Evolutionary conservation across 2,888 invertebrate genomes (phyloP).

Genomic region (Dasysyrphus albostriatus): DNA sequence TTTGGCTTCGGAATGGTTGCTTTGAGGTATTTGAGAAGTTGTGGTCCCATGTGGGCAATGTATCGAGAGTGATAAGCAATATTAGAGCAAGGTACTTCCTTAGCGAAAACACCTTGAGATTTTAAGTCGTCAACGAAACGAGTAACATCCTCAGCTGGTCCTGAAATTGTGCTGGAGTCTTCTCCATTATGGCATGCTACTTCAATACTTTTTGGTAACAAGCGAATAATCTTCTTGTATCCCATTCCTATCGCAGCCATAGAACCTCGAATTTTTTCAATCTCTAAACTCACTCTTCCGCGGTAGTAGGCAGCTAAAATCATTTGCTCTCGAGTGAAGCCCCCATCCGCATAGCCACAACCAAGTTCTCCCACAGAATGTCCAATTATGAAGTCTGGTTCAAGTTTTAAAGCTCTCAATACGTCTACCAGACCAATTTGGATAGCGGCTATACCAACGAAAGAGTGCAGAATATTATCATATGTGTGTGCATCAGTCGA

Average conservation of each 20-base stretch:
- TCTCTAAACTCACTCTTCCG: slow-evolving; percentile 90
- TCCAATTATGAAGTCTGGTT: slow-evolving; percentile 91
- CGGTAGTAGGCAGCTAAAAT: slow-evolving; percentile 93
- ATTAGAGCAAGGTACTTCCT: slow-evolving; percentile 93
- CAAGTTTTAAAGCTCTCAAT: slow-evolving; percentile 86
- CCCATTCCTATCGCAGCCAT: slow-evolving; percentile 95
- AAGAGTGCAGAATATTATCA: slow-evolving; percentile 88
- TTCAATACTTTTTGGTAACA: slow-evolving; percentile 91
- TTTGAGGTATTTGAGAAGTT: slow-evolving; percentile 87
- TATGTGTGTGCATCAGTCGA: slow-evolving; percentile 86
- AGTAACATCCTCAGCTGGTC: slow-evolving; percentile 89
- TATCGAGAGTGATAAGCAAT: slow-evolving; percentile 96
- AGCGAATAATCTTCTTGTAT: slow-evolving; percentile 85
- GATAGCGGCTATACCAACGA: slow-evolving; percentile 89
- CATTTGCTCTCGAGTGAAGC: slow-evolving; percentile 94
- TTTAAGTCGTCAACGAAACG: slow-evolving; percentile 88
- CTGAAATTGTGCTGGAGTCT: slow-evolving; percentile 95
- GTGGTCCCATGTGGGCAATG: slow-evolving; percentile 88
- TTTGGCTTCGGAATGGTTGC: slow-evolving; percentile 88
- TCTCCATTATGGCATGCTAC: slow-evolving; percentile 95
- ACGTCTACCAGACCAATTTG: slow-evolving; percentile 88
- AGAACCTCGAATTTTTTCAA: slow-evolving; percentile 89
- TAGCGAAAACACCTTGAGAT: slow-evolving; percentile 90
- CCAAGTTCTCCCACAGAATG: slow-evolving; percentile 98
- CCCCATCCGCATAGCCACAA: slow-evolving; percentile 97